A percentile compares a stretch with the other conserved stretches of the same genome.
phyloP scores from a whole-genome alignment of 1,140 invertebrate species.

The Aphelinus certus region DNA sequence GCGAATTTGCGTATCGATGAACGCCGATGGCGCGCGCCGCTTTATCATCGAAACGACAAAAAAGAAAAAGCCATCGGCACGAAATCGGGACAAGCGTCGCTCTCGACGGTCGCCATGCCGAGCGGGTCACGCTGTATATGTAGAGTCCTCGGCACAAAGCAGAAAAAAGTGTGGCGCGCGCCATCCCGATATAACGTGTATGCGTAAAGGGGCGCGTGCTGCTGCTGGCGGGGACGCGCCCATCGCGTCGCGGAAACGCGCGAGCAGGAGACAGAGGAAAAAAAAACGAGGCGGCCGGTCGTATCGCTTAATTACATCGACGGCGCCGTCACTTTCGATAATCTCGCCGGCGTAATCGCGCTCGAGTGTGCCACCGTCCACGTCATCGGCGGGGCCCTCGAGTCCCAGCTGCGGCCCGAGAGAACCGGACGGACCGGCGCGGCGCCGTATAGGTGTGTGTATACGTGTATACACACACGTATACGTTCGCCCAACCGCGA shows the following conservation, averaged over 20 bases:
- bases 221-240: too few species aligned
- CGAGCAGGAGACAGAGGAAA: background rate
- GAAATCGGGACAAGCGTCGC: background rate
- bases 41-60: background rate
- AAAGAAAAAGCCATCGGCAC: background rate
- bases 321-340: slow-evolving; percentile 32
- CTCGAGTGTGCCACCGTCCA: background rate
- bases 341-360: slow-evolving; percentile 1
- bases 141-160: too few species aligned
- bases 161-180: too few species aligned
- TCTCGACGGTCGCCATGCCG: too few species aligned
- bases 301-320: slow-evolving; percentile 30
- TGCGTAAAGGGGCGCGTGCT: too few species aligned
- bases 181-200: too few species aligned
- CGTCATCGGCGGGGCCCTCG: slow-evolving; percentile 10
- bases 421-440: slow-evolving; percentile 16
- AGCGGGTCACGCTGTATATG: too few species aligned
- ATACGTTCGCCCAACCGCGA: too few species aligned
- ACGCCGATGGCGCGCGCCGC: too few species aligned
- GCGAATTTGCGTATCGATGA: too few species aligned
- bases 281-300: background rate
- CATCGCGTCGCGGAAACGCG: too few species aligned
- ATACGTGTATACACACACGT: slow-evolving; percentile 38
- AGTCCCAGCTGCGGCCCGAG: slow-evolving; percentile 28
- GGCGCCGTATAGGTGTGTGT: slow-evolving; percentile 34